Evolutionary conservation across 2,113 vertebrate genomes (phyloP), one percentile per base, ranked within the genome.

Genomic region (Bagarius yarrelli): DNA sequence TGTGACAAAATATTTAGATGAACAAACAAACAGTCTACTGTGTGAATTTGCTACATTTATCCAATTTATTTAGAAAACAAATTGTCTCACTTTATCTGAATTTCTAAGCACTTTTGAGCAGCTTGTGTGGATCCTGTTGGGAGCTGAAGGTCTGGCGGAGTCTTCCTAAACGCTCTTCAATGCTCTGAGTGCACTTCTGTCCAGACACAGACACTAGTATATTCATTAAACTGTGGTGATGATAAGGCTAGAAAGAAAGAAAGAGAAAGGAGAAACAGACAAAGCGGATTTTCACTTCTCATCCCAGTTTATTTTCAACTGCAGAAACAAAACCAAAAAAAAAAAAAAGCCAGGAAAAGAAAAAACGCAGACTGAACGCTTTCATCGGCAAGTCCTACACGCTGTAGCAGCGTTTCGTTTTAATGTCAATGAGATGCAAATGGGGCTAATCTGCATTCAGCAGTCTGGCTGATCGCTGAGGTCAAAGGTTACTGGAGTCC

Each of bases 341-440:
- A 81, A 82, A 85, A 80, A 83, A 85, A 80, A 83, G 81, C 80
- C 9, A 85, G 83, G 88, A 84, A 83, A 81, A 89, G 76, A 71
- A 80, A 77, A 82, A 83, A 80, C 83, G 83, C 83, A 81, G 64
- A 83, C 86, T 84, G 86, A 89, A 81, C 82, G 87, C 85, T 83
- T 76, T 56, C 15, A 53, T 67, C 1, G 50, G 60, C 84, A 78
- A 84, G 52, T 86, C 75, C 70, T 86, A 86, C 80, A 84, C 36
- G 34, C 59, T 61, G 56, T 76, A 25, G 23, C 78, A 44, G 82
- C 70, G 36, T 80, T 82, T 85, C 25, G 2, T 86, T 83, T 60
- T 75, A 85, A 89, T 84, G 86, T 88, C 87, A 83, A 91, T 88
- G 85, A 89, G 67, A 90, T 91, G 89, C 90, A 90, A 91, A 92